Percentiles rank a stretch among this genome's conserved stretches.
phyloP scores from a whole-genome alignment of 53 echinoderm and acorn worm genomes.

The Pentamera pediparva region DNA sequence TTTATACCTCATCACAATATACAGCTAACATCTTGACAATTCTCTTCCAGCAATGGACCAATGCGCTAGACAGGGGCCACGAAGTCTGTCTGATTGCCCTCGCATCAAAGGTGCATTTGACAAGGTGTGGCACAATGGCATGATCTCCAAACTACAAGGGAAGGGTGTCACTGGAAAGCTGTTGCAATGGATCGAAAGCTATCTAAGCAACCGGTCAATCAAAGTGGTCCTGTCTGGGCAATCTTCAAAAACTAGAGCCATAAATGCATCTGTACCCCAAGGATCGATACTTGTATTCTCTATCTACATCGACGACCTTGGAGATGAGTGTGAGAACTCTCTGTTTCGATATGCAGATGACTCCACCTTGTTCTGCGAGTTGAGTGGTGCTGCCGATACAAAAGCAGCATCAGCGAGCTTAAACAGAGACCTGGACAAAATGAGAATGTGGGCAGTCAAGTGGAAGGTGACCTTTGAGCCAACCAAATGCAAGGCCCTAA shows the following conservation, averaged over 20 bases:
- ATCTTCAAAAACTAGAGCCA: constrained; percentile 13
- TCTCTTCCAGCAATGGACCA: no score
- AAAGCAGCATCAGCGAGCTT: constrained; percentile 6
- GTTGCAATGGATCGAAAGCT: constrained; percentile 28
- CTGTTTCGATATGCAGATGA: constrained; percentile 51
- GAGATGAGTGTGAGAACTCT: constrained; percentile 36
- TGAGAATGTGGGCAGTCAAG: constrained; percentile 16
- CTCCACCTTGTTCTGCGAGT: constrained; percentile 29
- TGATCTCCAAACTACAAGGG: constrained; percentile 31
- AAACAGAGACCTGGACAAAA: constrained; percentile 28
- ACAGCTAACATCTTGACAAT: no score
- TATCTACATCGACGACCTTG: constrained; percentile 49
- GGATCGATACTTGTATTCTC: constrained; percentile 50
- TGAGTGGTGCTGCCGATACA: not conserved
- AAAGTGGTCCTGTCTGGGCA: constrained; percentile 45
- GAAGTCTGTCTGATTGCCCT: no score
- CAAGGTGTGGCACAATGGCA: no score
- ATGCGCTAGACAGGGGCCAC: no score
- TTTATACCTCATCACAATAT: no score
- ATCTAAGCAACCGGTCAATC: constrained; percentile 31
- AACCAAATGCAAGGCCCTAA: constrained; percentile 22
- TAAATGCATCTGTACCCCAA: constrained; percentile 39
- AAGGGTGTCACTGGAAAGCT: constrained; percentile 45
- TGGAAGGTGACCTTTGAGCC: constrained; percentile 39
- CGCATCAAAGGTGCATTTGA: no score